Evolutionary conservation across 2,797 vertebrate genomes (phyloP), one percentile per base, ranked within the genome.

Genomic region (Otolemur crassicaudatus): DNA sequence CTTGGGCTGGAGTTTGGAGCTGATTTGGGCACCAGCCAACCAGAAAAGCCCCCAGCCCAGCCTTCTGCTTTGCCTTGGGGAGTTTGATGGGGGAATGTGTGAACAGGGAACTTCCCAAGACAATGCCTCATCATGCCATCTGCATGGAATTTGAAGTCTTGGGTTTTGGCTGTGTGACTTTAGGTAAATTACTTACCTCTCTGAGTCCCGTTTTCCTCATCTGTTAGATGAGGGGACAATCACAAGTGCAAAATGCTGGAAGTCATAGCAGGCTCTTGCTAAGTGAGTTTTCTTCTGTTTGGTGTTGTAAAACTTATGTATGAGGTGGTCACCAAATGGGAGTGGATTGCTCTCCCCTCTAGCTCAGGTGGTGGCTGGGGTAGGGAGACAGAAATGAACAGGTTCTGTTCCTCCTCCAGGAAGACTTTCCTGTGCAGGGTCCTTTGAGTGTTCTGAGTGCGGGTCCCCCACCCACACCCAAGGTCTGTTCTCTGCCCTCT

Each of bases 191-290:
- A 31, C 27, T 53, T 73, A 90, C 67, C 34, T 88, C 94, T 90
- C 94, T 46, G 84, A 86, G 58, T 87, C 69, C 27, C 23, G 37
- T 60, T 91, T 77, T 85, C 20, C 67, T 58, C 63, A 13, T 75
- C 40, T 82, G 13, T 49, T 70, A 37, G 76, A 23, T 37, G 76
- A 89, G 9, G 1, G 56, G 17, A 25, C n/a, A 17, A 3, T 67
- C 17, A 8, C 20, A 63, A 20, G 63, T 22, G 53, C 86, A 56
- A n/a, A 81, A 22, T 14, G 34, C 67, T 25, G 3, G 53, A 76
- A 85, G n/a, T 77, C 87, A 29, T 7, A 40, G 63, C 9, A 29
- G 37, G 49, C 13, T 23, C 8, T 61, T 4, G 12, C 16, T 37
- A 43, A 37, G 31, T 1, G n/a, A 61, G 7, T 46, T 81, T 73